Percentiles rank a stretch among this genome's conserved stretches.
These are phyloP conservation scores for Resseliella maxima DNA, from an alignment of 2,888 invertebrate species.

Conservation along the genomic window DNA sequence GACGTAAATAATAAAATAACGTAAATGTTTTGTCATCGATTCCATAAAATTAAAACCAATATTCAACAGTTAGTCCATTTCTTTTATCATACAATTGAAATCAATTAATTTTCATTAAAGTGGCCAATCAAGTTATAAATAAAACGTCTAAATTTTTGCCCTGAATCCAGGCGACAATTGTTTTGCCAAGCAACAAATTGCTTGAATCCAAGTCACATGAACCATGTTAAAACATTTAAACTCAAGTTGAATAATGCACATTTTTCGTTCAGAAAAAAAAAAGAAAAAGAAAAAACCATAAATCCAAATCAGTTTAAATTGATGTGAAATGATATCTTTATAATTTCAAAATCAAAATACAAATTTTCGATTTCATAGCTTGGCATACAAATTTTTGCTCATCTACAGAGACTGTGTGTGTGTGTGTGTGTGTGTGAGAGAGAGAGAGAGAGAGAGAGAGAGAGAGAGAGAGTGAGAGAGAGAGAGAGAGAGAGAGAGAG, in stretches of 20 bases:
- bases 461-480: too few species aligned
- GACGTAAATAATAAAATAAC: too few species aligned
- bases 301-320: not conserved
- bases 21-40: too few species aligned
- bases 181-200: not conserved
- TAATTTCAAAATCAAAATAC: not conserved
- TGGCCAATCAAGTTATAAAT: not conserved
- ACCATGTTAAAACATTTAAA: too few species aligned
- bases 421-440: too few species aligned
- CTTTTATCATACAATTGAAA: not conserved
- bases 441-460: too few species aligned
- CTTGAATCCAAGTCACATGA: too few species aligned
- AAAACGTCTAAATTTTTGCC: not conserved
- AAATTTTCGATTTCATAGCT: not conserved
- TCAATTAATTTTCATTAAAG: not conserved
- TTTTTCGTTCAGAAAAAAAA: not conserved
- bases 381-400: not conserved
- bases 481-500: too few species aligned
- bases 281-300: not conserved
- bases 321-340: not conserved
- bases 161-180: not conserved
- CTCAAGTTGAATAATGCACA: too few species aligned
- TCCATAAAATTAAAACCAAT: too few species aligned
- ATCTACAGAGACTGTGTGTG: too few species aligned
- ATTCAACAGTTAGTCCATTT: not conserved